phyloP scores from a whole-genome alignment of 2,888 invertebrate species.

The Ceriagrion tenellum region DNA sequence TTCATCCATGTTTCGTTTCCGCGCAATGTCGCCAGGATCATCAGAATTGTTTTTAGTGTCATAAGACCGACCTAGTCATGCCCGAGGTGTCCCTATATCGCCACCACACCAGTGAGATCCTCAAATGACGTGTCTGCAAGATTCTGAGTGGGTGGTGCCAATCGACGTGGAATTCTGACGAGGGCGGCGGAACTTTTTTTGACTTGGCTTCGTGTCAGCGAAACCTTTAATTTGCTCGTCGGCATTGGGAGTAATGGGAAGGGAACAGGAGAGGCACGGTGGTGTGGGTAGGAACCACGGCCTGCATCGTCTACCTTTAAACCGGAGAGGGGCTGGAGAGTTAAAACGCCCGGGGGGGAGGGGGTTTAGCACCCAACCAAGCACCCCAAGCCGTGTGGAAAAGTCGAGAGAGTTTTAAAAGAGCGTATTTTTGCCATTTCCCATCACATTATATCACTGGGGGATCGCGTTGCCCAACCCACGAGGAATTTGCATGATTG shows the following conservation, averaged over 20 bases:
- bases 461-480: constrained; percentile 47
- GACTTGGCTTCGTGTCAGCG: neutral
- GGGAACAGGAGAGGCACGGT: neutral
- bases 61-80: no score
- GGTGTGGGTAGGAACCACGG: neutral
- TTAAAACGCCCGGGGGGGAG: neutral
- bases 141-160: neutral
- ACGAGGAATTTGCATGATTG: constrained; percentile 57
- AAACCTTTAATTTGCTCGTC: constrained; percentile 43
- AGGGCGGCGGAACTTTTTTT: neutral
- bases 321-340: neutral
- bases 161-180: neutral
- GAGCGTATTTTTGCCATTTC: constrained; percentile 3
- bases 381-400: neutral
- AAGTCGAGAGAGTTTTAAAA: neutral
- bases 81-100: neutral
- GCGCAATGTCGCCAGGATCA: no score
- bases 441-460: neutral
- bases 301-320: neutral
- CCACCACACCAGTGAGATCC: neutral
- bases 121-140: neutral
- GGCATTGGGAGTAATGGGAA: neutral
- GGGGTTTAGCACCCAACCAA: neutral
- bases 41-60: no score
- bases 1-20: no score